phyloP scores from a whole-genome alignment of 2,888 invertebrate species.

The Arrhopalites spinosus region DNA sequence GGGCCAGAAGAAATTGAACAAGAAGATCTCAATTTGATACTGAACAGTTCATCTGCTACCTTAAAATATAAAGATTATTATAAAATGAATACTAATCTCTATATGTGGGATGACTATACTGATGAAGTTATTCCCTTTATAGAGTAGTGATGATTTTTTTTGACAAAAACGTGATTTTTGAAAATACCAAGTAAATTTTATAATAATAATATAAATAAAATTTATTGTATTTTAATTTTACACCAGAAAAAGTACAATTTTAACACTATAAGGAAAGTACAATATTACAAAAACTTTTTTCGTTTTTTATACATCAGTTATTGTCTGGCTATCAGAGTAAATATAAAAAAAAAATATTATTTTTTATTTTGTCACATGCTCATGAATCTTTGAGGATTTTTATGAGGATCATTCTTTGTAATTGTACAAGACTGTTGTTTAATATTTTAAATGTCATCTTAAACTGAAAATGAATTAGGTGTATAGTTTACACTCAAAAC shows the following conservation, averaged over 20 bases:
- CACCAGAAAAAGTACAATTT: background rate
- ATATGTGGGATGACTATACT: slow-evolving; percentile 7
- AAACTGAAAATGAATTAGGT: background rate
- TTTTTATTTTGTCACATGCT: no score
- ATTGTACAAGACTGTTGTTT: background rate
- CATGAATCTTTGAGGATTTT: background rate
- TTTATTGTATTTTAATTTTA: background rate
- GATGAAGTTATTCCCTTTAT: background rate
- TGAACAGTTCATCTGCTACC: background rate
- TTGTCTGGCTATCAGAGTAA: no score
- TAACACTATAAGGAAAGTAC: background rate
- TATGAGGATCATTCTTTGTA: background rate
- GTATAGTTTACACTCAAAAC: background rate
- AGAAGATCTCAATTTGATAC: background rate
- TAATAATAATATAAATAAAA: background rate
- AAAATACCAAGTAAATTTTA: background rate
- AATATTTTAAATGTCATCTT: background rate
- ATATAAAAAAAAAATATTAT: no score
- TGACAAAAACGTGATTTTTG: background rate
- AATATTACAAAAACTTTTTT: background rate
- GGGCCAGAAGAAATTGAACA: background rate
- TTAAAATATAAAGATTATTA: slow-evolving; percentile 4
- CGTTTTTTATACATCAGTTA: no score
- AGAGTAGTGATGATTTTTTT: background rate
- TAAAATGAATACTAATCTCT: background rate